These are phyloP conservation scores for Zophobas morio DNA, from an alignment of 1,140 invertebrate species.

Conservation along the genomic window DNA sequence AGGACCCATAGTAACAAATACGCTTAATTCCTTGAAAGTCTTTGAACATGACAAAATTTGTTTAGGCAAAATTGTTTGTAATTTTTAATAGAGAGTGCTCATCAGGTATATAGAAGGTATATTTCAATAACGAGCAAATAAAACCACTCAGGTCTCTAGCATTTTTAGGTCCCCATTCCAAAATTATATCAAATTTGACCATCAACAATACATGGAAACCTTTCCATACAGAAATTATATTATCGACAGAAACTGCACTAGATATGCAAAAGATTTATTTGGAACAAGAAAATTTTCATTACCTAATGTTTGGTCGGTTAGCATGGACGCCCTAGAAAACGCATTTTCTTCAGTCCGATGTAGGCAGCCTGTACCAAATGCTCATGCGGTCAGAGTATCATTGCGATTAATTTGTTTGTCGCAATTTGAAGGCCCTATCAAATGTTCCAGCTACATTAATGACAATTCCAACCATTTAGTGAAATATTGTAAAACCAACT, in stretches of 20 bases:
- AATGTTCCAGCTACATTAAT: background rate
- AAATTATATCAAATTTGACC: background rate
- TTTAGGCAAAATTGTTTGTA: too few species aligned
- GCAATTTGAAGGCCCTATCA: background rate
- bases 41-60: too few species aligned
- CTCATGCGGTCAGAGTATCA: background rate
- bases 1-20: too few species aligned
- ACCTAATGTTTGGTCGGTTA: conserved; percentile 3
- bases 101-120: too few species aligned
- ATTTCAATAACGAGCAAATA: too few species aligned
- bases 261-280: conserved; percentile 9
- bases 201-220: conserved; percentile 12
- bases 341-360: background rate
- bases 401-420: conserved; percentile 8
- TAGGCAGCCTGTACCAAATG: conserved; percentile 3
- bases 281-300: conserved; percentile 5
- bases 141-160: too few species aligned
- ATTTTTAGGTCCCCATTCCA: too few species aligned
- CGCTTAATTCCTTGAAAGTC: too few species aligned
- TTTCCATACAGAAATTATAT: background rate
- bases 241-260: conserved; percentile 6
- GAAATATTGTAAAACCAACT: conserved; percentile 2
- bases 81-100: too few species aligned
- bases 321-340: background rate
- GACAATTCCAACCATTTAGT: background rate